phyloP scores from a whole-genome alignment of 2,113 vertebrate species.

The Ornithorhynchus anatinus region DNA sequence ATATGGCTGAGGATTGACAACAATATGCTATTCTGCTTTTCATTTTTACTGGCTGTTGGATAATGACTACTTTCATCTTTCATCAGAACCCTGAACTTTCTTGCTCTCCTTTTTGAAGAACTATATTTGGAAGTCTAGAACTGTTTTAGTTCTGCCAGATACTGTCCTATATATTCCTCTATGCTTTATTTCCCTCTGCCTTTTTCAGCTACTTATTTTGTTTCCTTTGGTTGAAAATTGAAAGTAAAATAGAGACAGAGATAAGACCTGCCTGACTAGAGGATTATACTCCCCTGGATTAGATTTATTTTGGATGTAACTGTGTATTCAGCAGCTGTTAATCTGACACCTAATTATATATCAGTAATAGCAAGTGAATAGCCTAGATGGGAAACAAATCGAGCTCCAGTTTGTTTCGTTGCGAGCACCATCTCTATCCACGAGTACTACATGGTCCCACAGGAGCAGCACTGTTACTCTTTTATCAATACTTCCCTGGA shows the following conservation, averaged over 20 bases:
- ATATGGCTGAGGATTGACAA: neutral
- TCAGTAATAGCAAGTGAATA: constrained; percentile 4
- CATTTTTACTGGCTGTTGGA: neutral
- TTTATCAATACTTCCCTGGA: neutral
- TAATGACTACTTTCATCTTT: neutral
- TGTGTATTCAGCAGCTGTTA: neutral
- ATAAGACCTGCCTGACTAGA: neutral
- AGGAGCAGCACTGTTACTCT: neutral
- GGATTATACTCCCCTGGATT: neutral
- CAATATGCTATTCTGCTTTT: neutral
- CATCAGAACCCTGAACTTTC: neutral
- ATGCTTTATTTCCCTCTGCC: constrained; percentile 1
- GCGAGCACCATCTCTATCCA: neutral
- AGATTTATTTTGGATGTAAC: neutral
- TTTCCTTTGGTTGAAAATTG: neutral
- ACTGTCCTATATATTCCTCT: too few relatives aligned
- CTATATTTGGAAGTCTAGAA: neutral
- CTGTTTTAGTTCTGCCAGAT: neutral
- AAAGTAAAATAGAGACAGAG: neutral
- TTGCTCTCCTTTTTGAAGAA: neutral
- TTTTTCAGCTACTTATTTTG: neutral
- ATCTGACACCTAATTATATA: neutral
- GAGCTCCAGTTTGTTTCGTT: constrained; percentile 4
- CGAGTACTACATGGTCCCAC: neutral
- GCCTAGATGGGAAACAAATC: neutral